phyloP scores from a whole-genome alignment of 2,113 vertebrate genomes.

The Puffinus mauretanicus region DNA sequence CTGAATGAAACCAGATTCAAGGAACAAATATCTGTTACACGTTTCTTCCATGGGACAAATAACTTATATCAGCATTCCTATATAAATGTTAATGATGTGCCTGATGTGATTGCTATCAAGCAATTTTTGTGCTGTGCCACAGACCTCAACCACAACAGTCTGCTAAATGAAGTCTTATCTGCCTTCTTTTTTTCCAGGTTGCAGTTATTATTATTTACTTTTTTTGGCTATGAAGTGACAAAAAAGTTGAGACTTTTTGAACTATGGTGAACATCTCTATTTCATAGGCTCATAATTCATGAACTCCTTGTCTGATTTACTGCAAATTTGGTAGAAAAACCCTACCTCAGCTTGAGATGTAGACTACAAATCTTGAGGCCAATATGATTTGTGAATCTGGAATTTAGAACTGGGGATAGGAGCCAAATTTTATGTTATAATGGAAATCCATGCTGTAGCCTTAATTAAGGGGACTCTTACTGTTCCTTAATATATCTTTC shows the following conservation, averaged over 20 bases:
- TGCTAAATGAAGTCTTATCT: not conserved
- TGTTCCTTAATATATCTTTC: not conserved
- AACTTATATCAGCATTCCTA: not conserved
- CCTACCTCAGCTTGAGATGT: not conserved
- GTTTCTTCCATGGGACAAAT: not conserved
- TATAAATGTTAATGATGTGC: constrained; percentile 38
- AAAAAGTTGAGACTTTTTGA: constrained; percentile 19
- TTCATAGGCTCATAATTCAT: constrained; percentile 16
- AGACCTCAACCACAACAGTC: not conserved
- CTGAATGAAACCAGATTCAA: not conserved
- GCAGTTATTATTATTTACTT: constrained; percentile 22
- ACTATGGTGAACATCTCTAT: constrained; percentile 26
- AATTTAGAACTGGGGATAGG: not conserved
- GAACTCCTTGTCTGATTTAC: constrained; percentile 15
- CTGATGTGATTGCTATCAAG: not conserved
- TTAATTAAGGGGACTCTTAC: not conserved
- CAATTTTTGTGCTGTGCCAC: not conserved
- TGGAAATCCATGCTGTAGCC: not conserved
- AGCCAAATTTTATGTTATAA: constrained; percentile 7
- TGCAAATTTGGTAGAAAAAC: constrained; percentile 14
- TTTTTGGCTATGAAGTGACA: not conserved
- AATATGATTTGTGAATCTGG: constrained; percentile 23
- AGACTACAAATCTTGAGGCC: constrained; percentile 13
- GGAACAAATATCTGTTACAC: not conserved
- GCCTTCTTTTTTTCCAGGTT: not conserved